Percentiles rank a stretch among this genome's conserved stretches.
Conservation (phyloP, 1,140 invertebrate species). For the Hydropsyche tenuis region DNA sequence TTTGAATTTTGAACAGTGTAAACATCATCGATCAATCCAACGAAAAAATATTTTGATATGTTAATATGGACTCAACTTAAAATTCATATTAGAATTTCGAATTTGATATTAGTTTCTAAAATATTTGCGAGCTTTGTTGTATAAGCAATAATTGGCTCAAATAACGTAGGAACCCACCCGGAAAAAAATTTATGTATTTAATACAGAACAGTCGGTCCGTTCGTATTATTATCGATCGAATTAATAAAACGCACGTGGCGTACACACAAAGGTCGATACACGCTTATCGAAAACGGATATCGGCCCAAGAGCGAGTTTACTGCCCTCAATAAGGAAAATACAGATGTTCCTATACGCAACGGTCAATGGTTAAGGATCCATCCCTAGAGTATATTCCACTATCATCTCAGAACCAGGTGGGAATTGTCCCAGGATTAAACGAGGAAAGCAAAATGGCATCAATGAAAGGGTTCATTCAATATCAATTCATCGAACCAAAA, state of each 20-base stretch:
- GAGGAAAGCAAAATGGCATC: slow-evolving; percentile 25
- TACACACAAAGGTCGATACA: background rate
- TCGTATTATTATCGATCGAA: slow-evolving; percentile 1
- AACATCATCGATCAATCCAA: too few relatives aligned
- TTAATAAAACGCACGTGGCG: slow-evolving; percentile 14
- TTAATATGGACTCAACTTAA: too few relatives aligned
- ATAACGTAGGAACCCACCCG: too few relatives aligned
- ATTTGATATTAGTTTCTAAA: too few relatives aligned
- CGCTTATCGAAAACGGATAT: slow-evolving; percentile 3
- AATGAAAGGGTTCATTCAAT: background rate
- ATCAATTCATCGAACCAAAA: too few relatives aligned
- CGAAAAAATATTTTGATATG: too few relatives aligned
- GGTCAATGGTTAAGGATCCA: background rate
- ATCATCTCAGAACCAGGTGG: background rate
- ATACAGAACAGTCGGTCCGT: too few relatives aligned
- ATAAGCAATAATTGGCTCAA: too few relatives aligned
- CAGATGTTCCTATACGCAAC: background rate
- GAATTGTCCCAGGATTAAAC: slow-evolving; percentile 26
- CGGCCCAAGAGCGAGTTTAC: background rate
- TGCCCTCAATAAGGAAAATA: background rate
- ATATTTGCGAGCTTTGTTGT: too few relatives aligned
- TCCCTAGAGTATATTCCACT: slow-evolving; percentile 9
- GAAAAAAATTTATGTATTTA: too few relatives aligned
- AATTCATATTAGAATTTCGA: too few relatives aligned
- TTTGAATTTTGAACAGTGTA: too few relatives aligned